Evolutionary conservation across 2,888 invertebrate species (phyloP), one percentile per base, ranked within the genome.

Genomic region (Hirtodrosophila cameraria): DNA sequence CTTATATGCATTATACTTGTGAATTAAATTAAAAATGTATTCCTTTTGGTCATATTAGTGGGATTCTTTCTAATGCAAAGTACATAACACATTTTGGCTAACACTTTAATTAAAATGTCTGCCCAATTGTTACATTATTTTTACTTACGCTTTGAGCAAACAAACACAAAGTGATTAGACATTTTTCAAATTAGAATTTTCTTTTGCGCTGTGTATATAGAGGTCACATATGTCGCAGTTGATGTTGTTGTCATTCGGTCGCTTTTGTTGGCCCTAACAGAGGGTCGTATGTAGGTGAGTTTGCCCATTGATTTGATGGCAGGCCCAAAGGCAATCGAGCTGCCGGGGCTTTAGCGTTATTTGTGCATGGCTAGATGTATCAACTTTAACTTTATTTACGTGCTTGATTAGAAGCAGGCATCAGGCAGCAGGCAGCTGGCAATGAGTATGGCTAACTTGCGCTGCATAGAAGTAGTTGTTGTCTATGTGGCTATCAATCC

Each of bases 341-440:
- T 31, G 38, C 23, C 16, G 43, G 18, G 57, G 13, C 20, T 42
- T 55, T 50, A 48, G 62, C 70, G 59, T 45, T 46, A 57, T 59
- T 58, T 65, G 68, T 50, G 49, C 45, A 13, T 43, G 62, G 50
- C 43, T 45, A 11, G 50, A 49, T 66, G 79, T 74, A 82, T 85
- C 74, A 76, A 82, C 85, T 80, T 80, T 82, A 80, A 77, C 86
- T 82, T 82, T 82, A 82, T 86, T 82, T 82, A 82, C 82, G 84
- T 82, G 82, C 82, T 83, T 82, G 86, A 82, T 82, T 82, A 86
- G 84, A 81, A 65, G 73, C 59, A 52, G 64, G 45, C n/a, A n/a
- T n/a, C 52, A 49, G 46, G 49, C n/a, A n/a, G 28, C 36, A 30
- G 28, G 43, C 54, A 36, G 43, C 28, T 46, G 23, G 43, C 52